phyloP scores from a whole-genome alignment of 2,797 vertebrate genomes.

The Fistularia commersonii region DNA sequence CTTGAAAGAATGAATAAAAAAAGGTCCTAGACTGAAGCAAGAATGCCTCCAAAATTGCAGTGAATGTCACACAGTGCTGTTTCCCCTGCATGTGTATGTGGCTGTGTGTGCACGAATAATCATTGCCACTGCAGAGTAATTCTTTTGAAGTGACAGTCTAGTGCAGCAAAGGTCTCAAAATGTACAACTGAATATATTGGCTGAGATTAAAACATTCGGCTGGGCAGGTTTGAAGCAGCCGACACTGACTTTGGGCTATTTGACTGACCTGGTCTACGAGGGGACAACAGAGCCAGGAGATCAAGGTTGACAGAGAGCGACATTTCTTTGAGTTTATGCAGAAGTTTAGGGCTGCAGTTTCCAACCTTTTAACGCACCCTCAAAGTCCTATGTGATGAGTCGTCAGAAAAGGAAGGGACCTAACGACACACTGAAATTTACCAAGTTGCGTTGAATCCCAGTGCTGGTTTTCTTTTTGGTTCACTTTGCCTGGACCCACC shows the following conservation, averaged over 20 bases:
- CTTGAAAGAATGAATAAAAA: slow-evolving; percentile 3
- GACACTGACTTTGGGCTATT: not conserved
- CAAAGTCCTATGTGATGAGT: too few relatives aligned
- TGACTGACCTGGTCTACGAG: slow-evolving; percentile 3
- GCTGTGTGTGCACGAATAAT: not conserved
- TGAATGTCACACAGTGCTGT: not conserved
- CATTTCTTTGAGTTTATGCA: not conserved
- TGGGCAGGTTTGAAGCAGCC: not conserved
- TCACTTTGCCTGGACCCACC: too few relatives aligned
- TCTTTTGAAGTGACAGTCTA: slow-evolving; percentile 9
- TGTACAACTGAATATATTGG: slow-evolving; percentile 11
- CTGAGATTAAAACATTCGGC: slow-evolving; percentile 6
- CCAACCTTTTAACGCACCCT: not conserved
- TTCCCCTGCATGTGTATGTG: not conserved
- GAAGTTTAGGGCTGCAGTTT: not conserved
- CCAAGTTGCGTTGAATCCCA: too few relatives aligned
- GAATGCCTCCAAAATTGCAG: slow-evolving; percentile 10
- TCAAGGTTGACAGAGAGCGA: not conserved
- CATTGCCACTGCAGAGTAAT: not conserved
- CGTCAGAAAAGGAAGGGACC: too few relatives aligned
- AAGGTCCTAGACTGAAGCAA: not conserved
- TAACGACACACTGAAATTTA: too few relatives aligned
- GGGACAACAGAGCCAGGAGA: slow-evolving; percentile 3
- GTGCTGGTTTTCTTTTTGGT: too few relatives aligned
- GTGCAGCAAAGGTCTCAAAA: not conserved